These are phyloP conservation scores for Brachyptera putata DNA, from an alignment of 2,888 invertebrate genomes.

Conservation along the genomic window DNA sequence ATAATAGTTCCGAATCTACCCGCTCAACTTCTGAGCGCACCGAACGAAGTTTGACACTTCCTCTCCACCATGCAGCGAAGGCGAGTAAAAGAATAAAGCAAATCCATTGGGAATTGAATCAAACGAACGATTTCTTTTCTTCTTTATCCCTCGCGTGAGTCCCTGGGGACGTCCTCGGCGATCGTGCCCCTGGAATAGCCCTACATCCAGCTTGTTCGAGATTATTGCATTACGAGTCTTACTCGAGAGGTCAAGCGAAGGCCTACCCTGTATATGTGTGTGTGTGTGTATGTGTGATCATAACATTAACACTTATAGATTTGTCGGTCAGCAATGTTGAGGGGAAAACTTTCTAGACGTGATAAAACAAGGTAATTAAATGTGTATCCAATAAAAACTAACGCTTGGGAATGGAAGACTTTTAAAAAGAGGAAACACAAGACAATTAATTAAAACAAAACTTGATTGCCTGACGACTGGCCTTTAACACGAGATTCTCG, in stretches of 20 bases:
- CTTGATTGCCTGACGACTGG: neutral
- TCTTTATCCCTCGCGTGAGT: neutral
- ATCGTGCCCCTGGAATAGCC: constrained; percentile 11
- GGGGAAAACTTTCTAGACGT: constrained; percentile 3
- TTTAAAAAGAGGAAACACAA: neutral
- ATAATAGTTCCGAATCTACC: too few relatives aligned
- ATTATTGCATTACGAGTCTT: constrained; percentile 15
- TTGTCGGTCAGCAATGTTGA: constrained; percentile 10
- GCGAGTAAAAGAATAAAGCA: too few relatives aligned
- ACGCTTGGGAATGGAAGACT: neutral
- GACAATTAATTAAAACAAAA: neutral
- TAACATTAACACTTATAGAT: neutral
- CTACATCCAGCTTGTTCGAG: neutral
- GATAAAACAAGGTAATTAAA: constrained; percentile 2
- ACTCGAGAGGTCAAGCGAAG: neutral
- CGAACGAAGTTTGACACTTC: too few relatives aligned
- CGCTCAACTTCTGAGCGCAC: too few relatives aligned
- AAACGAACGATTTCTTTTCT: constrained; percentile 31
- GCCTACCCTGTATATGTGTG: too few relatives aligned
- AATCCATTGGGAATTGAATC: constrained; percentile 30
- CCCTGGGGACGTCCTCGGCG: constrained; percentile 4
- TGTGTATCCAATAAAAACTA: constrained; percentile 8
- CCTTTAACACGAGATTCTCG: neutral
- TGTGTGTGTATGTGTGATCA: too few relatives aligned
- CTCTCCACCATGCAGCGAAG: too few relatives aligned